Conservation (phyloP, 2,113 vertebrate genomes). For the Lepisosteus osseus region DNA sequence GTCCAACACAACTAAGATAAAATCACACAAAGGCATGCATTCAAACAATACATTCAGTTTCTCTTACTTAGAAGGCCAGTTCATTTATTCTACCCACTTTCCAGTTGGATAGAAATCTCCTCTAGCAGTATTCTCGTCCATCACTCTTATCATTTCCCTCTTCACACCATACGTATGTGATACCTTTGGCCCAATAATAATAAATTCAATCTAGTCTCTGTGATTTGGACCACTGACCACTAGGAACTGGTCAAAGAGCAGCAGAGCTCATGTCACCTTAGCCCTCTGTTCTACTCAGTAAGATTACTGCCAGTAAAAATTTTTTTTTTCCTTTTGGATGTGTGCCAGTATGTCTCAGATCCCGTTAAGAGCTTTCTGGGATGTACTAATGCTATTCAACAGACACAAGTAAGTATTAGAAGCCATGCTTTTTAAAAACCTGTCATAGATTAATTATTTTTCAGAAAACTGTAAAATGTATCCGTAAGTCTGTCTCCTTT, state of each 20-base stretch:
- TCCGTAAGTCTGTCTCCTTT: neutral
- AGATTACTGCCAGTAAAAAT: neutral
- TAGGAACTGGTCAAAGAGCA: constrained; percentile 8
- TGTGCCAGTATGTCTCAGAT: no score
- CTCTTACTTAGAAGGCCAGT: no score
- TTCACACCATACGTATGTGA: neutral
- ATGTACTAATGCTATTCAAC: no score
- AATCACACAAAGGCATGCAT: no score
- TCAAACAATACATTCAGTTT: no score
- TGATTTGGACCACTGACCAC: neutral
- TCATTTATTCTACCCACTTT: neutral
- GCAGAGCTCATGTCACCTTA: neutral
- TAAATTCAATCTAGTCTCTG: neutral
- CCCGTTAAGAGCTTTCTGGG: no score
- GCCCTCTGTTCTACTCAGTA: neutral
- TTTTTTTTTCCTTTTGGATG: neutral
- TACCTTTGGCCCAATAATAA: neutral
- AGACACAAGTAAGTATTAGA: no score
- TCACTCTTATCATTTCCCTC: neutral
- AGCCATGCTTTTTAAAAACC: no score
- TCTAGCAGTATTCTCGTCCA: neutral
- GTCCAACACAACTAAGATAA: no score
- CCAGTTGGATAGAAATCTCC: neutral
- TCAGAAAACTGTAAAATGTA: neutral
- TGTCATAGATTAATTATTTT: no score